These are phyloP conservation scores for Cotesia glomerata DNA, from an alignment of 1,140 invertebrate species.

Conservation along the genomic window DNA sequence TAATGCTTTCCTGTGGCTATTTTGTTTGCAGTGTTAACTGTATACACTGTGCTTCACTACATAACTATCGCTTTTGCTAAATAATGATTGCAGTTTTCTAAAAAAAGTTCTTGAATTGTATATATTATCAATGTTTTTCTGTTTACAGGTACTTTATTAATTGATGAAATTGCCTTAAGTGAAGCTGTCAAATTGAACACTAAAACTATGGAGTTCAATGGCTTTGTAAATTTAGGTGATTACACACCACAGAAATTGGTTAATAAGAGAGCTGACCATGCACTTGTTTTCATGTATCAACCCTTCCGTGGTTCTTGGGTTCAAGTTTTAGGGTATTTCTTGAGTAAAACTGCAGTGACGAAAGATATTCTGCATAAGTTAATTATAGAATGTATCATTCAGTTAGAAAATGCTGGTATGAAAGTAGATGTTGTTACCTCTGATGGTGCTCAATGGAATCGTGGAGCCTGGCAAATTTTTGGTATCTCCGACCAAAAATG, in stretches of 20 bases:
- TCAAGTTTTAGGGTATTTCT: slow-evolving; percentile 35
- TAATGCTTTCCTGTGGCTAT: no score
- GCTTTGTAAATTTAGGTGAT: slow-evolving; percentile 41
- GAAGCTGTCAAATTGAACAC: no score
- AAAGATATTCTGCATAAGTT: slow-evolving; percentile 18
- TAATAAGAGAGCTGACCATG: slow-evolving; percentile 41
- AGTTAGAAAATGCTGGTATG: slow-evolving; percentile 29
- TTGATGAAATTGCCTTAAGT: no score
- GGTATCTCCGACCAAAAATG: slow-evolving; percentile 20
- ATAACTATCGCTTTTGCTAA: slow-evolving; percentile 26
- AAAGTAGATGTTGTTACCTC: slow-evolving; percentile 30
- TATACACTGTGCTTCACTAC: no score
- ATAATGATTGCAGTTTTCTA: no score
- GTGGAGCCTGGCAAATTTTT: slow-evolving; percentile 29
- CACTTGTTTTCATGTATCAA: slow-evolving; percentile 48
- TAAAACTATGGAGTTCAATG: slow-evolving; percentile 19
- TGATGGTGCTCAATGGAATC: slow-evolving; percentile 37
- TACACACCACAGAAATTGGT: slow-evolving; percentile 39
- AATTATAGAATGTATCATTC: slow-evolving; percentile 31
- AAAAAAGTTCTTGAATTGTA: no score
- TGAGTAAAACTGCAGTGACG: slow-evolving; percentile 22
- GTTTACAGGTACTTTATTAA: no score
- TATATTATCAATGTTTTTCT: no score
- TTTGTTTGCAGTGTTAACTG: no score
- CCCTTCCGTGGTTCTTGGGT: slow-evolving; percentile 42